Conservation (phyloP, 2,113 vertebrate genomes). For the Anoura caudifer region DNA sequence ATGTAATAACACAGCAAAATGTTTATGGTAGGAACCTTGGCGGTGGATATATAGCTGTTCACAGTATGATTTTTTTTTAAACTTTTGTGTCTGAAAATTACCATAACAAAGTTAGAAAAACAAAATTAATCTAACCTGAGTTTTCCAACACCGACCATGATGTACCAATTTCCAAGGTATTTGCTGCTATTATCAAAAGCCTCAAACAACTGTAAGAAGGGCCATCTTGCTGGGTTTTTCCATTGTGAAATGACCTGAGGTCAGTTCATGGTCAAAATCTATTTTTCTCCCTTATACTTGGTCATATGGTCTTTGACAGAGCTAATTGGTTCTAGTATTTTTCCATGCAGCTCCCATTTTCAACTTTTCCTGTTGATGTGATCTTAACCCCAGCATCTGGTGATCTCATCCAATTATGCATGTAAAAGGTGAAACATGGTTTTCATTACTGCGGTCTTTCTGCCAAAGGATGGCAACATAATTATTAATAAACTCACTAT, state of each 20-base stretch:
- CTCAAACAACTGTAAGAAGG: neutral
- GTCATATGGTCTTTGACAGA: conserved; percentile 53
- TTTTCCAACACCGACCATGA: neutral
- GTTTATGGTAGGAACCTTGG: neutral
- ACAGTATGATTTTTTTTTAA: neutral
- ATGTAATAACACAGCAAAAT: neutral
- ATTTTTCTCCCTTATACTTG: conserved; percentile 5
- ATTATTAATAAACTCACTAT: conserved; percentile 21
- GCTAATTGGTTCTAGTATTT: conserved; percentile 34
- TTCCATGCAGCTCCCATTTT: conserved; percentile 36
- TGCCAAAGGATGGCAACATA: conserved; percentile 35
- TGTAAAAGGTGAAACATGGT: conserved; percentile 21
- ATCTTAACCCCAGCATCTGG: conserved; percentile 51
- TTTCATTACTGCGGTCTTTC: conserved; percentile 38
- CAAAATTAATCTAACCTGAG: neutral
- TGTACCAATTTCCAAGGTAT: conserved; percentile 6
- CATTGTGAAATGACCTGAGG: conserved; percentile 9
- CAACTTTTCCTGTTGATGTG: conserved; percentile 13
- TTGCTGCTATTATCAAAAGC: conserved; percentile 17
- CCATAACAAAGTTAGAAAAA: neutral
- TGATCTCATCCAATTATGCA: conserved; percentile 42
- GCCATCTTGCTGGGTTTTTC: conserved; percentile 7
- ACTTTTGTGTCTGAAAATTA: neutral
- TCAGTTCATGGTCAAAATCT: conserved; percentile 40
- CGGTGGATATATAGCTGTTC: neutral